These are phyloP conservation scores for Luscinia megarhynchos DNA, from an alignment of 2,797 vertebrate genomes.

Conservation along the genomic window DNA sequence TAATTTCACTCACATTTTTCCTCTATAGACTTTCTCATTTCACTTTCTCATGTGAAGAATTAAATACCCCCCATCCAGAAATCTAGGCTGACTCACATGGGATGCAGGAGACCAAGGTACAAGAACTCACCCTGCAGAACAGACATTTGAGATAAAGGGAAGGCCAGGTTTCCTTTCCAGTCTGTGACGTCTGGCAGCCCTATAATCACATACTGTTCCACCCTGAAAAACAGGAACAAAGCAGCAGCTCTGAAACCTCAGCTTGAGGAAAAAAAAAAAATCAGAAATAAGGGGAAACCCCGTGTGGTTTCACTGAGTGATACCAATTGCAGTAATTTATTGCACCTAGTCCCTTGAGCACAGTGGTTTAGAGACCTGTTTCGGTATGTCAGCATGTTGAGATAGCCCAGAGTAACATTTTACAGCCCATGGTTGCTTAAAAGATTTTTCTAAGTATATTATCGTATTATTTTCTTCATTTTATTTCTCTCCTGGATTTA, in stretches of 20 bases:
- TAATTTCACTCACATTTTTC: background rate
- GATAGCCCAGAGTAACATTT: background rate
- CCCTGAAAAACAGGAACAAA: background rate
- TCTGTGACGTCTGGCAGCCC: background rate
- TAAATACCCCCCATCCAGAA: background rate
- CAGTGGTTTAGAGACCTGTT: background rate
- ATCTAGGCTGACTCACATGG: background rate
- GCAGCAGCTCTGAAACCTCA: background rate
- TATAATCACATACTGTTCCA: background rate
- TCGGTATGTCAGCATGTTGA: background rate
- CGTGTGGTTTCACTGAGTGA: background rate
- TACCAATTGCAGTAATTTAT: background rate
- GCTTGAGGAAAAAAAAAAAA: background rate
- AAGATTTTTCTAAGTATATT: slow-evolving; percentile 23
- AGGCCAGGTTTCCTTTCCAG: background rate
- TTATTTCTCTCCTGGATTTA: slow-evolving; percentile 7
- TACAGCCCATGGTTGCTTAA: background rate
- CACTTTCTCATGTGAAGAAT: background rate
- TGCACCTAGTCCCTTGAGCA: background rate
- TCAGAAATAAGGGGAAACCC: background rate
- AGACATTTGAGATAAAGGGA: background rate
- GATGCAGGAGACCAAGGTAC: background rate
- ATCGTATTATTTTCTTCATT: background rate
- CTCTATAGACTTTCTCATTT: background rate
- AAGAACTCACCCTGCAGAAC: background rate